These are phyloP conservation scores for Merluccius polli DNA, from an alignment of 2,797 vertebrate species.

Conservation along the genomic window DNA sequence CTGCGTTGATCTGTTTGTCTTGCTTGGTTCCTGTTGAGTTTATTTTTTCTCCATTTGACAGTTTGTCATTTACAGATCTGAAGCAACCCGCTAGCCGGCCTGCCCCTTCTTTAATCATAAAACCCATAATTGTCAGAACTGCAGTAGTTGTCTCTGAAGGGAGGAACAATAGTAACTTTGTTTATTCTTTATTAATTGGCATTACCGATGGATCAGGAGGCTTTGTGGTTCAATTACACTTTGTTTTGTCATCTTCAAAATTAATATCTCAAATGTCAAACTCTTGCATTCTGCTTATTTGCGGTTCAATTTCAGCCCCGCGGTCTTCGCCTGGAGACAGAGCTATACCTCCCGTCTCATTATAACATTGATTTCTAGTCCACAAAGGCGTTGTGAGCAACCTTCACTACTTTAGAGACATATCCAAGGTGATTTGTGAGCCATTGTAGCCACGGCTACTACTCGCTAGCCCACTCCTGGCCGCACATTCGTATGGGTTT, in stretches of 20 bases:
- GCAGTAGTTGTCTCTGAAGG: neutral
- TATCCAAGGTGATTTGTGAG: neutral
- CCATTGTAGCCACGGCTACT: neutral
- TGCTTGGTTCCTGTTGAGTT: neutral
- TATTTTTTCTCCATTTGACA: neutral
- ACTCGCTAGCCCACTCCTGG: neutral
- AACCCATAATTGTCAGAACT: neutral
- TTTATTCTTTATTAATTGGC: neutral
- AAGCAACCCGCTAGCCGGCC: neutral
- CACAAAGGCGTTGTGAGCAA: neutral
- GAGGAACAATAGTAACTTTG: neutral
- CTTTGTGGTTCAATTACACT: neutral
- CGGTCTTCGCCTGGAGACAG: neutral
- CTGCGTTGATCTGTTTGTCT: neutral
- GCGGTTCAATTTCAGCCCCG: neutral
- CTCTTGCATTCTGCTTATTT: neutral
- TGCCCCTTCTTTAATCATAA: neutral
- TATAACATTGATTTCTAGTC: neutral
- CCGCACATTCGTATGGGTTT: neutral
- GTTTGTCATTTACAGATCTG: neutral
- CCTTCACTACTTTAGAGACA: neutral
- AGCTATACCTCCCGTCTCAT: neutral
- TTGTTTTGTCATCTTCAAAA: neutral
- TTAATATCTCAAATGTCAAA: constrained; percentile 6
- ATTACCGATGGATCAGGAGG: neutral